Evolutionary conservation across 2,888 invertebrate genomes (phyloP).

Genomic region (Azorinus chamasolen): DNA sequence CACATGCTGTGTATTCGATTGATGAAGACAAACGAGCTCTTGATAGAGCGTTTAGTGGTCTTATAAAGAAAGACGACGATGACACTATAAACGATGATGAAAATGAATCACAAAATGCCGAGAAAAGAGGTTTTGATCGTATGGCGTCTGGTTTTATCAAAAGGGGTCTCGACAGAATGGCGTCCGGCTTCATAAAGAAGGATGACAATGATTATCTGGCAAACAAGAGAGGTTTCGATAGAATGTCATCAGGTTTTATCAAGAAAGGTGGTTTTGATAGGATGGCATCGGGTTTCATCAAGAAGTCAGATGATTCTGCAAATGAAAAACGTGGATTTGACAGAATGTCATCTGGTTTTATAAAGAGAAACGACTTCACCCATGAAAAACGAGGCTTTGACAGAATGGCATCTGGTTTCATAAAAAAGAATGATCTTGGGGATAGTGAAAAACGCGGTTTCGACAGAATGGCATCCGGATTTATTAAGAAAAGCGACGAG

Average conservation of each 20-base stretch:
- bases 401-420: slow-evolving; percentile 26
- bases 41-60: neutral
- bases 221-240: slow-evolving; percentile 22
- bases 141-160: slow-evolving; percentile 8
- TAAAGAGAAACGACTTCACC: slow-evolving; percentile 4
- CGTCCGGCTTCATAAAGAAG: slow-evolving; percentile 28
- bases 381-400: slow-evolving; percentile 26
- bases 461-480: slow-evolving; percentile 18
- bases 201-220: neutral
- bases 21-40: neutral
- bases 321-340: slow-evolving; percentile 32
- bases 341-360: slow-evolving; percentile 15
- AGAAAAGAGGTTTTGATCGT: slow-evolving; percentile 25
- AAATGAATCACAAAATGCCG: neutral
- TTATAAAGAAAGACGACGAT: neutral
- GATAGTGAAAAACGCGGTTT: slow-evolving; percentile 22
- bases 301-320: slow-evolving; percentile 1
- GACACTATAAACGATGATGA: too few relatives aligned
- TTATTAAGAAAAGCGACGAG: slow-evolving; percentile 15
- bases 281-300: slow-evolving; percentile 13
- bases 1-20: too few relatives aligned
- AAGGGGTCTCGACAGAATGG: slow-evolving; percentile 11
- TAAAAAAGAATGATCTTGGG: slow-evolving; percentile 24
- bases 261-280: slow-evolving; percentile 17
- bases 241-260: slow-evolving; percentile 30